Base-by-base conservation (phyloP, 2,888 invertebrate species). In the Artemia sp. region DNA sequence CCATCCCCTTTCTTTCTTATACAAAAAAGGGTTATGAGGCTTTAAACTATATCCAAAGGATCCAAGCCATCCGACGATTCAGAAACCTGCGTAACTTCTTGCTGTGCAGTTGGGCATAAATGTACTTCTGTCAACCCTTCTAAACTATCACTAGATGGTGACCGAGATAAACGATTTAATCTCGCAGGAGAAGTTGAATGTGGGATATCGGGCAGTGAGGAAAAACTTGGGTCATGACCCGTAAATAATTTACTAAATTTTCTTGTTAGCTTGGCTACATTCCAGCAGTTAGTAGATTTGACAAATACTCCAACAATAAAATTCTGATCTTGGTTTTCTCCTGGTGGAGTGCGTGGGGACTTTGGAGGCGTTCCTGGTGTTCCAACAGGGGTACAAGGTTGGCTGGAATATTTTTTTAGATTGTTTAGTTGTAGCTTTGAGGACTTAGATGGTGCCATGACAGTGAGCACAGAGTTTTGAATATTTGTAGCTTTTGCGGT, bases 1-100 rank as follows among this genome's bases (percentile, higher is more conserved):
- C 38, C 38, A 38, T 6, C 38, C 38, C 38, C 38, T 38, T 38
- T 38, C 19, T 38, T 38, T 38, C 38, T 38, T 38, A 38, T 38
- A 38, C 38, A 38, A 38, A 38, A 38, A 38, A 38, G 38, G 38
- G 38, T 38, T 38, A 38, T 38, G 38, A 38, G 38, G 38, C 38
- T 58, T 58, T 24, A 24, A 58, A 67, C 70, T 8, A 24, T 19
- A 12, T 51, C 67, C 12, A 70, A 51, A 51, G 70, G 70, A 67
- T 70, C 70, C 51, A 51, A 24, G 51, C 70, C 70, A 50, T 70
- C 70, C 3, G 66, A 66, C 5, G 68, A 51, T 12, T 70, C 70
- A 67, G 38, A 70, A 8, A 67, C 70, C n/a, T 70, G 70, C 51
- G 70, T 70, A 14, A 70, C 51, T 70, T 70, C 70, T 50, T 66